These are phyloP conservation scores for Pentalonia nigronervosa DNA, from an alignment of 1,140 invertebrate species.

Conservation along the genomic window DNA sequence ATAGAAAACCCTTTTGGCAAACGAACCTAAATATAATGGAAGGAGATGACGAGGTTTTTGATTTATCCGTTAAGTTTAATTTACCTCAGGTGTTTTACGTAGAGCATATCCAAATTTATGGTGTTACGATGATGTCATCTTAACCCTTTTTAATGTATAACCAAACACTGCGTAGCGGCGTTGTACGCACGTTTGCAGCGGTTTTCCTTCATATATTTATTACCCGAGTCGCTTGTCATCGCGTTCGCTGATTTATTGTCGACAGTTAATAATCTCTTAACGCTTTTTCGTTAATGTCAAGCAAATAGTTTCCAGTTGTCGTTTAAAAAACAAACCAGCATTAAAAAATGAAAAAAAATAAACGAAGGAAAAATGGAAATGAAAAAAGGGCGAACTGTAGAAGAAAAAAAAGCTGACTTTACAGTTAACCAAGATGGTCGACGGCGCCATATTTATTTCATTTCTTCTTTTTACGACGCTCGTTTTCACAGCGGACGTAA, in stretches of 20 bases:
- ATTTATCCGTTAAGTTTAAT: slow-evolving; percentile 55
- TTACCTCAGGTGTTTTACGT: slow-evolving; percentile 43
- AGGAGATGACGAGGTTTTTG: slow-evolving; percentile 34
- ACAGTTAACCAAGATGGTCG: slow-evolving; percentile 47
- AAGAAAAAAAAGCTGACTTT: slow-evolving; percentile 18
- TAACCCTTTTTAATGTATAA: slow-evolving; percentile 57
- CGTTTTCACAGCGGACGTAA: slow-evolving; percentile 54
- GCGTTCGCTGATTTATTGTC: slow-evolving; percentile 49
- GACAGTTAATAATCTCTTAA: slow-evolving; percentile 45
- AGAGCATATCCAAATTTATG: slow-evolving; percentile 53
- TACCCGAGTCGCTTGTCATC: slow-evolving; percentile 40
- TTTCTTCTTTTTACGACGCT: slow-evolving; percentile 49
- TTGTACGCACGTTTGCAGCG: not conserved
- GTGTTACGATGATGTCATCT: slow-evolving; percentile 37
- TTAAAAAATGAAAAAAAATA: not conserved
- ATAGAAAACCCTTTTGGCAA: slow-evolving; percentile 37
- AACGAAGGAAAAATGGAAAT: slow-evolving; percentile 20
- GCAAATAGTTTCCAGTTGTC: slow-evolving; percentile 47
- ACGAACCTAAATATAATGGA: slow-evolving; percentile 20
- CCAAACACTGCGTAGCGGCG: not conserved
- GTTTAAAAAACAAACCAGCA: slow-evolving; percentile 27
- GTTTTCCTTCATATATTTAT: slow-evolving; percentile 40
- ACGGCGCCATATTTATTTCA: slow-evolving; percentile 56
- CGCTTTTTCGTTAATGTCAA: slow-evolving; percentile 56
- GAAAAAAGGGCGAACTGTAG: slow-evolving; percentile 20